phyloP scores from a whole-genome alignment of 2,113 vertebrate species.

The Anolis carolinensis region DNA sequence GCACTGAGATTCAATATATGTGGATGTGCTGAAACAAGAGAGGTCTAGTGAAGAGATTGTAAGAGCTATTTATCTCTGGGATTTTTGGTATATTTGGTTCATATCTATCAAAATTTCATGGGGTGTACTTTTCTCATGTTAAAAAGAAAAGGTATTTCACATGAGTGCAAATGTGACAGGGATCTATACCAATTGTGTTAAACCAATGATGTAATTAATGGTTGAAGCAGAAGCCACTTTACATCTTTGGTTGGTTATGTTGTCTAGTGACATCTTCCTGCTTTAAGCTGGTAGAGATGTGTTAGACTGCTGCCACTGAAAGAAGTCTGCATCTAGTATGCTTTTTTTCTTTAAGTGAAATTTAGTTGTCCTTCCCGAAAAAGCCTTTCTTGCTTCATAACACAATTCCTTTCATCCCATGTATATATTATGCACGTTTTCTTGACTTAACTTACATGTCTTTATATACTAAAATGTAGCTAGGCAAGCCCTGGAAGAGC shows the following conservation, averaged over 20 bases:
- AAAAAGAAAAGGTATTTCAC: neutral
- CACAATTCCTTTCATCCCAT: neutral
- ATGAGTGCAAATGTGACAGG: neutral
- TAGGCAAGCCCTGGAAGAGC: no score
- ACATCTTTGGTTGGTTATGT: neutral
- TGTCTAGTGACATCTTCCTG: neutral
- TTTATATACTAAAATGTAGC: no score
- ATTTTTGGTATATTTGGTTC: neutral
- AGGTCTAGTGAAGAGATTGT: neutral
- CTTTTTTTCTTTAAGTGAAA: neutral
- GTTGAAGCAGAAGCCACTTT: neutral
- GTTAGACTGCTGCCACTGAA: neutral
- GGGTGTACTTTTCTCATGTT: neutral
- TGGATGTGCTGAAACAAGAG: slow-evolving; percentile 4
- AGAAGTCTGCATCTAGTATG: no score
- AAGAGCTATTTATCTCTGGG: neutral
- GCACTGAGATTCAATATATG: neutral
- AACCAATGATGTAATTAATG: neutral
- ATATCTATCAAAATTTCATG: neutral
- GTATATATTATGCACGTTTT: neutral
- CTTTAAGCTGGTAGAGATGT: neutral
- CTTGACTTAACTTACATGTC: no score
- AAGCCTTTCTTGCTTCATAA: neutral
- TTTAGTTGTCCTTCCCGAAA: neutral
- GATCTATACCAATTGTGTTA: neutral